A percentile compares a stretch with the other conserved stretches of the same genome.
Evolutionary conservation across 2,888 invertebrate genomes (phyloP).

Genomic region (Bombylius major): DNA sequence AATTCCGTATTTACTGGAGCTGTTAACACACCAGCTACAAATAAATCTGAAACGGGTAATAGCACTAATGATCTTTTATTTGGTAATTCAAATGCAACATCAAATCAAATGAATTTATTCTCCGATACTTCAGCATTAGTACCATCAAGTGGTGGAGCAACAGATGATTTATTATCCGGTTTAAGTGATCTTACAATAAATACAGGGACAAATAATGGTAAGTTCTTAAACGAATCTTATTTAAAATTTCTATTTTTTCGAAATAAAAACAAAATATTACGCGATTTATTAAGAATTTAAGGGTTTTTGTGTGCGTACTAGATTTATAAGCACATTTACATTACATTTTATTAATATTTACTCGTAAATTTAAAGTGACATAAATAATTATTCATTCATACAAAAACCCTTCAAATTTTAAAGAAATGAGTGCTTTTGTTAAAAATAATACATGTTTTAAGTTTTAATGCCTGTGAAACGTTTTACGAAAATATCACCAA

Average conservation of each 20-base stretch:
- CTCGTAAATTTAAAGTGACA: no score
- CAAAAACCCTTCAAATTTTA: no score
- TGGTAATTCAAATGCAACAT: constrained; percentile 16
- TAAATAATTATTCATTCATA: no score
- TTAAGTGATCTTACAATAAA: constrained; percentile 37
- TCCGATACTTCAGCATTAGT: not conserved
- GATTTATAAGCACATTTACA: no score
- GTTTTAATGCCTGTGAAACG: no score
- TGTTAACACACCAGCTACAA: constrained; percentile 6
- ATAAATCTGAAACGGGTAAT: constrained; percentile 9
- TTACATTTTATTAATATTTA: no score
- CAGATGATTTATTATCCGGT: constrained; percentile 38
- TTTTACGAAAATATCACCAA: no score
- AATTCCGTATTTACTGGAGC: constrained; percentile 50
- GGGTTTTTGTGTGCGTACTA: no score
- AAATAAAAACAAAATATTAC: not conserved
- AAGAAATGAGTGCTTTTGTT: no score
- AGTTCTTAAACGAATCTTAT: constrained; percentile 16
- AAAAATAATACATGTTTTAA: no score
- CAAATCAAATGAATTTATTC: constrained; percentile 14
- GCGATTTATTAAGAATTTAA: no score
- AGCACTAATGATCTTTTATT: constrained; percentile 8
- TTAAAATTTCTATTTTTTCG: not conserved
- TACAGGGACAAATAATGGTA: constrained; percentile 34
- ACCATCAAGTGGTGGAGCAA: not conserved